Base-by-base conservation (phyloP, 2,888 invertebrate genomes). In the Melinaea menophilus region DNA sequence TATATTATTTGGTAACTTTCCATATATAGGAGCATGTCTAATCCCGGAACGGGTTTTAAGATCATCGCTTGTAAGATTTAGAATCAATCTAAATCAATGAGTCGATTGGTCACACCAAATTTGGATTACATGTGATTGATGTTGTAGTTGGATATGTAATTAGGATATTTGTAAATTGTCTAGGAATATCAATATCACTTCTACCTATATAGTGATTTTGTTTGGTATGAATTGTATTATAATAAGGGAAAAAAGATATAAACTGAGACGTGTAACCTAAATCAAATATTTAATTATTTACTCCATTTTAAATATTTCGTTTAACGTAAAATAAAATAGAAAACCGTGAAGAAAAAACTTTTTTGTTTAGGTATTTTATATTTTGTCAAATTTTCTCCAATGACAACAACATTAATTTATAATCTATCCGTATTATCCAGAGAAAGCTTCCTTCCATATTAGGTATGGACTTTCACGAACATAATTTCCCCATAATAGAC, bases 401-500 rank as follows among this genome's bases (percentile, higher is more conserved):
- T 7, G 7, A 51, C 65, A 22, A 34, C 54, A 60, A 56, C 63
- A 64, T 62, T 31, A 37, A 61, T 56, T 51, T 63, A 65, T 63
- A 64, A 66, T 61, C 63, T 59, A 55, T 54, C 58, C 63, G 47
- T 66, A 60, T 63, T 59, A 68, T 70, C 62, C 65, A 68, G 77
- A 76, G 82, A 81, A 81, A 81, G 79, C 76, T 73, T 63, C 72
- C 69, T 66, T 77, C 84, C 81, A 74, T 81, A 72, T 81, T 82
- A 67, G 82, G 81, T 60, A 72, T 68, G 69, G 73, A 74, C 82
- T 83, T 82, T 84, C 84, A 73, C 76, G 69, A 68, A 70, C 31
- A 74, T 80, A 82, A 82, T 82, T 84, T 80, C 77, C 71, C 80
- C 79, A 74, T 85, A 84, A 84, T 79, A 75, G 79, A 76, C 66